Conservation (phyloP, 1,140 invertebrate genomes). For the Lepidurus arcticus region DNA sequence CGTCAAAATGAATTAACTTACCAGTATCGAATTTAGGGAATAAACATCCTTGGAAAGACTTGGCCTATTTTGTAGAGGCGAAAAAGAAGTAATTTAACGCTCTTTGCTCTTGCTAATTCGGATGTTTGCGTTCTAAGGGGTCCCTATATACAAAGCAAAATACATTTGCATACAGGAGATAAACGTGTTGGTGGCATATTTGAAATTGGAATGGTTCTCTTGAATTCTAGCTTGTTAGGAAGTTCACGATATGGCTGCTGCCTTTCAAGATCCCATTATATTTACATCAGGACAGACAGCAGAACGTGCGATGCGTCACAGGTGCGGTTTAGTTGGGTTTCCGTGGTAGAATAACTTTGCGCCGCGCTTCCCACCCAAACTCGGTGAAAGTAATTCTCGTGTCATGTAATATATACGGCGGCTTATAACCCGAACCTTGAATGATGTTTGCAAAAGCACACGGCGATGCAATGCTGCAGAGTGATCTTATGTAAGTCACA, state of each 20-base stretch:
- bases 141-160: not conserved
- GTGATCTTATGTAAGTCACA: no score
- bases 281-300: not conserved
- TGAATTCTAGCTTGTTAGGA: not conserved
- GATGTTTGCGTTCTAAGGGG: not conserved
- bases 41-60: no score
- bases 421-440: no score
- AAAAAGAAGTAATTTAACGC: not conserved
- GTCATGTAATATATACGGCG: no score
- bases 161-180: not conserved
- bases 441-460: no score
- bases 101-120: not conserved
- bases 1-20: constrained; percentile 42
- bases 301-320: not conserved
- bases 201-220: not conserved
- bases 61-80: not conserved
- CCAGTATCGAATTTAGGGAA: not conserved
- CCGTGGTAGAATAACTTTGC: not conserved
- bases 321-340: not conserved
- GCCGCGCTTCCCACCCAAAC: not conserved
- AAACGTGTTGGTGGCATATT: not conserved
- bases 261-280: not conserved
- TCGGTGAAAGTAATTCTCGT: no score
- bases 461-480: no score
- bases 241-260: not conserved